Evolutionary conservation across 2,888 invertebrate species (phyloP), one percentile per base, ranked within the genome.

Genomic region (Conops quadrifasciatus): DNA sequence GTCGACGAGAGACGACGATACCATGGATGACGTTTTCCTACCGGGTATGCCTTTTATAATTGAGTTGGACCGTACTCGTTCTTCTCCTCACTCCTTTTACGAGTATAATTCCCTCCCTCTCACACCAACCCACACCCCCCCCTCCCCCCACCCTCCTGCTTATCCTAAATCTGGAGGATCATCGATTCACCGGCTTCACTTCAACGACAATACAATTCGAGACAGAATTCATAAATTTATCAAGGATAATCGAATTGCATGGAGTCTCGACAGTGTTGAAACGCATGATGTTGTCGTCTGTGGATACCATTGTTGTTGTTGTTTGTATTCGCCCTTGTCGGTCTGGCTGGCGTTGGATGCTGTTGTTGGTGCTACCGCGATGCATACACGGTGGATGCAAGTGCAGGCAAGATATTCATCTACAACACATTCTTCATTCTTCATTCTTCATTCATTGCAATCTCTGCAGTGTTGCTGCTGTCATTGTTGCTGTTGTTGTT

Each of bases 221-320:
- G 19, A 45, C 51, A 26, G 49, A 59, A 71, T 73, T 73, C 71
- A 73, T 71, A 73, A 73, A 71, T 73, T 73, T 69, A 67, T 62
- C 68, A 66, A 71, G 56, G 69, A 66, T 73, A 73, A 73, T 68
- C 69, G 68, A 53, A 71, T 71, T 65, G 69, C 2, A 24, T 63
- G 47, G 45, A 47, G 58, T 28, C 16, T 28, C 16, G 70, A 70
- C 67, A 67, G 49, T 71, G 68, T 28, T 67, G 72, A 58, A 67
- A 28, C 47, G 43, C 51, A 53, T 71, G 70, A 43, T 56, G 51
- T 30, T 71, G 62, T 49, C 58, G 67, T 36, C 9, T 9, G 36
- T 36, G 4, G 36, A 36, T 36, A 36, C 36, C 36, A 36, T 36
- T 36, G 9, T 45, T 68, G 49, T 68, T 73, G 56, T n/a, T 51